Evolutionary conservation across 2,888 invertebrate genomes (phyloP), one percentile per base, ranked within the genome.

Genomic region (Lasiommata megera): DNA sequence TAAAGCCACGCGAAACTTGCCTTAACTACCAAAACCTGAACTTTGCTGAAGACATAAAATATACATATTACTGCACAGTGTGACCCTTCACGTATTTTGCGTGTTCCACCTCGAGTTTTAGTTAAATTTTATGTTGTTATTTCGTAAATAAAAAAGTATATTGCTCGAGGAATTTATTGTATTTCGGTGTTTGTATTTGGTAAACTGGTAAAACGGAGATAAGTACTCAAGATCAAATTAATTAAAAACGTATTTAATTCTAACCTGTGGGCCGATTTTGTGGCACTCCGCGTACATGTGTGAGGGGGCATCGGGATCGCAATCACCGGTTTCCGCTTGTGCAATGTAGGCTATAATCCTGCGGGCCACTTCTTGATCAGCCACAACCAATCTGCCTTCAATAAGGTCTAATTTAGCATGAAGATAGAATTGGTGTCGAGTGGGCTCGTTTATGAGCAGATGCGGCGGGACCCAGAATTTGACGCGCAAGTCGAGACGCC

Each of bases 391-490:
- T 59, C 94, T 93, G 14, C 94, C 95, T 74, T 96, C 95, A 47
- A 93, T 87, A 65, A 96, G 84, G 77, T 97, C 96, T 40, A 94
- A 91, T 72, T 94, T 94, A 1, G 96, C 95, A 81, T 97, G 96
- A 66, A 96, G 93, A 78, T 96, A 97, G 84, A 97, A 97, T 79
- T 96, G 94, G 80, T 96, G 95, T 92, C 96, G 94, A 17, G 96
- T 97, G 38, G 94, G 94, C 76, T 96, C 96, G 82, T 96, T 96
- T 62, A 96, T 93, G 61, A 97, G 92, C 60, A 95, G 93, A 83
- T 97, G 97, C 1, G 97, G 97, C 1, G 96, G 96, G 43, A 97
- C 97, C 96, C 96, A 97, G 91, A 97, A 97, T 84, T 97, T 97
- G 68, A 97, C 96, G 66, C 95, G 90, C 58, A 96, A 88, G 65